A percentile compares a stretch with the other conserved stretches of the same genome.
Evolutionary conservation across 2,797 vertebrate genomes (phyloP).

Genomic region (Myripristis murdjan): DNA sequence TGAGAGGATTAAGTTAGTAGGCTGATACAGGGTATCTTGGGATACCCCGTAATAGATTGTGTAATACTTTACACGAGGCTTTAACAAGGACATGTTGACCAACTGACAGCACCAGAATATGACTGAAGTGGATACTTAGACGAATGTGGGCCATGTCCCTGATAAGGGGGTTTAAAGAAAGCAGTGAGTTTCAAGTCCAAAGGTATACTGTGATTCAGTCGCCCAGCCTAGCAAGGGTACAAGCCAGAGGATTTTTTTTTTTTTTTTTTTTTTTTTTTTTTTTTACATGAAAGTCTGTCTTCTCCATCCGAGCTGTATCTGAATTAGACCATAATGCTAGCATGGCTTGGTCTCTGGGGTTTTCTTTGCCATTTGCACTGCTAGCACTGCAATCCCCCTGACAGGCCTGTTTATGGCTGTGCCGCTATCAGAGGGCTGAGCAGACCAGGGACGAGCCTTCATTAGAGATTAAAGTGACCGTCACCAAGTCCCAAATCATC

Average conservation of each 20-base stretch:
- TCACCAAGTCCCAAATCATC: conserved; percentile 80
- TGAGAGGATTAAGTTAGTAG: conserved; percentile 23
- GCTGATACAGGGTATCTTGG: conserved; percentile 11
- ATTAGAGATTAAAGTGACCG: conserved; percentile 85
- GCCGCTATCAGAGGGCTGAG: conserved; percentile 76
- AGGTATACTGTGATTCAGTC: conserved; percentile 52
- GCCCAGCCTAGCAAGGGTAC: conserved; percentile 43
- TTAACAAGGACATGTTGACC: conserved; percentile 41
- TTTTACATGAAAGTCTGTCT: conserved; percentile 61
- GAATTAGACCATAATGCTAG: conserved; percentile 78
- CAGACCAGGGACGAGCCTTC: conserved; percentile 79
- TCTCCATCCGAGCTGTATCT: conserved; percentile 59
- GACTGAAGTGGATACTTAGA: conserved; percentile 7
- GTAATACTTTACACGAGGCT: conserved; percentile 7
- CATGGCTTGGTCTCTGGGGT: conserved; percentile 71
- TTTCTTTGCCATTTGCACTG: conserved; percentile 81
- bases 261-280: neutral
- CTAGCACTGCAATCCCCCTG: conserved; percentile 79
- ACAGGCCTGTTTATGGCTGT: conserved; percentile 81
- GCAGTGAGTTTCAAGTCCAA: conserved; percentile 17
- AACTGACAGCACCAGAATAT: conserved; percentile 40
- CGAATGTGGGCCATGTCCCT: conserved; percentile 44
- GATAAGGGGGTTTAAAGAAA: conserved; percentile 29
- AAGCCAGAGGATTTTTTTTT: conserved; percentile 35
- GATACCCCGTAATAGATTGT: conserved; percentile 12